Base-by-base conservation (phyloP, 2,888 invertebrate species). In the Andricus curvator region DNA sequence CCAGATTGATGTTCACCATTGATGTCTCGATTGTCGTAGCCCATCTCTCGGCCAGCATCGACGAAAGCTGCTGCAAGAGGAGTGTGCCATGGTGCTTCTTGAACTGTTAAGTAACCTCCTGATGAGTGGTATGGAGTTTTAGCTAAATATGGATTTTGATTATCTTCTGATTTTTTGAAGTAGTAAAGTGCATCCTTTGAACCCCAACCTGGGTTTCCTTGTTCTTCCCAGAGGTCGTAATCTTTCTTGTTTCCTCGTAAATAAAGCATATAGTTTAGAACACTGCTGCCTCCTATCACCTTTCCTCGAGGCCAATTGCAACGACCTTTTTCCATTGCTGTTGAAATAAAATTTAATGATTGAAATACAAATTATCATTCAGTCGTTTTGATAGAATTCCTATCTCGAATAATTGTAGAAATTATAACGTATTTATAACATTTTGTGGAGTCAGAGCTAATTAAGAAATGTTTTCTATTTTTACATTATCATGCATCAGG, bases 261-360 rank as follows among this genome's bases (percentile, higher is more conserved):
- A 89, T 98, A 98, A 0, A 98, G 93, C 98, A 98, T 98, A 92
- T 97, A 97, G 92, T 98, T 98, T 0, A 98, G 94, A 0, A 98
- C 97, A 56, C 97, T 97, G 20, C 96, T 96, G 0, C 98, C 98
- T 0, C 98, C 98, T 3, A 98, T 94, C 0, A 98, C 97, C 92
- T 98, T 98, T 1, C 98, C 98, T 29, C 99, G 94, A 0, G 97
- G 97, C 98, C 97, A 98, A 92, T 97, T 98, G 92, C 97, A 98
- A 48, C 97, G 94, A 11, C 96, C 95, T 56, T 95, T 95, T 88
- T 95, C 95, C 97, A 97, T 97, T 8, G 96, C 97, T 97, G 85
- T 3, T 64, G 37, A 77, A 81, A 70, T 44, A 78, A 13, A 48
- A 33, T 25, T 56, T 37, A 44, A 25, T 9, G 20, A 48, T 48